These are phyloP conservation scores for Rapana venosa DNA, from an alignment of 2,888 invertebrate species.

Conservation along the genomic window DNA sequence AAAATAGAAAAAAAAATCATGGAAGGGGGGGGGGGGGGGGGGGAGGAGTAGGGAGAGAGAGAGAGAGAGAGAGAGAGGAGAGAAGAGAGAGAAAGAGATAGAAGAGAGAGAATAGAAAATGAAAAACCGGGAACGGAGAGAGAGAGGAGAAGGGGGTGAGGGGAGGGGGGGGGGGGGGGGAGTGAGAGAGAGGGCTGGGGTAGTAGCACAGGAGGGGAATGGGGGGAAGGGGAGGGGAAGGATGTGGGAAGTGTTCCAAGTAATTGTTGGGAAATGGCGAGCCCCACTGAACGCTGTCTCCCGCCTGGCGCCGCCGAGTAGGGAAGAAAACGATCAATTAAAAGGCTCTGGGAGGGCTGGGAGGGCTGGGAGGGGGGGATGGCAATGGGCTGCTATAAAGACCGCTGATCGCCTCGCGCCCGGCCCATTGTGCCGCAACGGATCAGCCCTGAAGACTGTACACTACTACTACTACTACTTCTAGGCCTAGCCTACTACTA, in stretches of 20 bases:
- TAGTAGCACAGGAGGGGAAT: not conserved
- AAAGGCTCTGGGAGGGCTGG: slow-evolving; percentile 40
- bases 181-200: not conserved
- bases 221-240: not conserved
- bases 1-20: not conserved
- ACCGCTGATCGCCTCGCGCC: not conserved
- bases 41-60: not conserved
- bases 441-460: not conserved
- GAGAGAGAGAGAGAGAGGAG: not conserved
- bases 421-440: slow-evolving; percentile 28
- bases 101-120: not conserved
- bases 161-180: not conserved
- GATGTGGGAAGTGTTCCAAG: slow-evolving; percentile 41
- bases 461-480: too few relatives aligned
- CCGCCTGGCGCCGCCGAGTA: slow-evolving; percentile 44
- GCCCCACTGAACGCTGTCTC: slow-evolving; percentile 39
- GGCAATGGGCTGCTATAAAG: slow-evolving; percentile 36
- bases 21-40: not conserved
- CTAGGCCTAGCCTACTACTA: too few relatives aligned
- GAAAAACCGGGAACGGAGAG: not conserved
- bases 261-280: slow-evolving; percentile 44
- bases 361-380: not conserved
- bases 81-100: not conserved
- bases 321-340: slow-evolving; percentile 48
- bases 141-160: not conserved